Conservation (phyloP, 1,140 invertebrate genomes). For the Adoxophyes honmai region DNA sequence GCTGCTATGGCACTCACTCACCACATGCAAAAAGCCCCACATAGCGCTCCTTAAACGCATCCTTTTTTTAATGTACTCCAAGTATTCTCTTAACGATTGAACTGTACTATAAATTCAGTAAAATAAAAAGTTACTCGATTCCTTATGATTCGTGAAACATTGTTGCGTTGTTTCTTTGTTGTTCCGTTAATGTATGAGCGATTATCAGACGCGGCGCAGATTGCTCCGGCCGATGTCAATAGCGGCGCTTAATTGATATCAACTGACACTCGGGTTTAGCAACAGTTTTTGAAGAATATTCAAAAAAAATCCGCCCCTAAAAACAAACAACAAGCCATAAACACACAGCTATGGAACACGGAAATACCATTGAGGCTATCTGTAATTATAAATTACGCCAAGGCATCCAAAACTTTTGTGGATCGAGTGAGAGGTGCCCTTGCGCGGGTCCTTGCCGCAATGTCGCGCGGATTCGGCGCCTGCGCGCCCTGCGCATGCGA, state of each 20-base stretch:
- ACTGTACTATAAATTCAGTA: conserved; percentile 19
- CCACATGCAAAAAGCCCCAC: conserved; percentile 51
- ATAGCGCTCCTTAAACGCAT: conserved; percentile 56
- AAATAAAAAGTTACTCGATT: not conserved
- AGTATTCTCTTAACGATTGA: conserved; percentile 46
- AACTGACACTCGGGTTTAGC: too few relatives aligned
- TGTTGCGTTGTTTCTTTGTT: not conserved
- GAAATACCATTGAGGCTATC: too few relatives aligned
- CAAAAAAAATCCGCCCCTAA: too few relatives aligned
- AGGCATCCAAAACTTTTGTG: conserved; percentile 55
- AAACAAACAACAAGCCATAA: too few relatives aligned
- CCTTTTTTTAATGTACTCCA: conserved; percentile 39
- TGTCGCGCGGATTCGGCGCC: conserved; percentile 52
- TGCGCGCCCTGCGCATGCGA: conserved; percentile 35
- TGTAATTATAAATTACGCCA: conserved; percentile 29
- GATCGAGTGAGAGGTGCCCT: conserved; percentile 71
- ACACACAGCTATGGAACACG: too few relatives aligned
- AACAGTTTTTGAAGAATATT: too few relatives aligned
- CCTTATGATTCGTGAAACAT: not conserved
- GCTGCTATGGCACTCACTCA: conserved; percentile 58
- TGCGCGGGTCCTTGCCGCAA: conserved; percentile 56
- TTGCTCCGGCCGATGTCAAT: too few relatives aligned
- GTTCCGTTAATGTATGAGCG: too few relatives aligned
- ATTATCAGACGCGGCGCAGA: too few relatives aligned
- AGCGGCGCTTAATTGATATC: too few relatives aligned